Evolutionary conservation across 2,888 invertebrate genomes (phyloP).

Genomic region (Julus scandinavius): DNA sequence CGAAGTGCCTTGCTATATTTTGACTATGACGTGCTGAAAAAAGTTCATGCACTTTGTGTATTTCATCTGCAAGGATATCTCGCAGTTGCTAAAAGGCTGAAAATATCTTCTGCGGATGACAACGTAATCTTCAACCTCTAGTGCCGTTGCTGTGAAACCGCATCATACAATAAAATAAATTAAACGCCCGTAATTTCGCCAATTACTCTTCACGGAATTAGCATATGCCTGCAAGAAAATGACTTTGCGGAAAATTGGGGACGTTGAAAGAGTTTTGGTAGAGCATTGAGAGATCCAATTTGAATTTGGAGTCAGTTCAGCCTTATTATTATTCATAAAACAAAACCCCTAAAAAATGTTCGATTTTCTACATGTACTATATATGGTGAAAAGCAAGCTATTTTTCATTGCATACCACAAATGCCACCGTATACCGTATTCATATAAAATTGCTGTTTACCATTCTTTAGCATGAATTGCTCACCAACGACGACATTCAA

Average conservation of each 20-base stretch:
- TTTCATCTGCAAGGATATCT: not conserved
- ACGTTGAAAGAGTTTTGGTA: not conserved
- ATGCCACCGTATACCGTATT: no score
- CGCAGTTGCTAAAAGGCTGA: not conserved
- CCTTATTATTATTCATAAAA: not conserved
- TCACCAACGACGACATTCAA: not conserved
- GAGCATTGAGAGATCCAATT: not conserved
- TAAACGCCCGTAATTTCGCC: constrained; percentile 6
- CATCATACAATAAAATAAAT: constrained; percentile 29
- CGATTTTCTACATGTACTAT: not conserved
- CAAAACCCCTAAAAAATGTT: not conserved
- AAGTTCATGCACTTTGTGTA: not conserved
- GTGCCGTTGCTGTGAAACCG: constrained; percentile 16
- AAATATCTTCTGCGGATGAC: constrained; percentile 26
- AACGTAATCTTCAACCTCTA: constrained; percentile 10
- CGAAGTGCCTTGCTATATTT: constrained; percentile 21
- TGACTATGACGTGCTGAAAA: not conserved
- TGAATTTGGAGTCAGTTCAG: not conserved
- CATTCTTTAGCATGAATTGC: not conserved
- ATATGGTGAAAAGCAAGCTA: not conserved
- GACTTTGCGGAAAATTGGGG: not conserved
- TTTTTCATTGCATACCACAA: no score
- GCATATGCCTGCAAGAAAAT: not conserved
- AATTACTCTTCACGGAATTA: not conserved
- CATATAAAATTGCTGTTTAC: not conserved